Percentiles rank a stretch among this genome's conserved stretches.
Evolutionary conservation across 1,140 invertebrate genomes (phyloP).

Genomic region (Atopsyche davidsoni): DNA sequence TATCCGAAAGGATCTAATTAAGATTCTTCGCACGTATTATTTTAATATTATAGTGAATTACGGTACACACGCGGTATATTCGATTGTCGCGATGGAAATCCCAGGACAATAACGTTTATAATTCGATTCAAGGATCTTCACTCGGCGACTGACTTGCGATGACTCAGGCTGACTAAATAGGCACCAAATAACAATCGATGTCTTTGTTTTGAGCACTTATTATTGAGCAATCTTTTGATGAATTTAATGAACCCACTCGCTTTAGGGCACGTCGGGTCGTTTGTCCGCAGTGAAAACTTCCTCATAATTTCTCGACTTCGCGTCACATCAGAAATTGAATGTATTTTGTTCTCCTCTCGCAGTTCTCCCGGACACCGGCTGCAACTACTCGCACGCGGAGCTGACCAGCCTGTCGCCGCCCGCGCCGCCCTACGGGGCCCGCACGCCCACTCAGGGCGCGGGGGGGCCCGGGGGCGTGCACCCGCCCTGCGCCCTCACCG

Average conservation of each 20-base stretch:
- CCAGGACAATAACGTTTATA: conserved; percentile 14
- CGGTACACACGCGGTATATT: background rate
- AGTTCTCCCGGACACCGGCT: conserved; percentile 41
- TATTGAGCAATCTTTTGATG: too few species aligned
- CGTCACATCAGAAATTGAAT: background rate
- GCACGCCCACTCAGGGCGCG: conserved; percentile 14
- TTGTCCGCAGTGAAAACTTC: too few species aligned
- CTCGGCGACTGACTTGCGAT: background rate
- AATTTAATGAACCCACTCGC: too few species aligned
- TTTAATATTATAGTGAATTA: conserved; percentile 6
- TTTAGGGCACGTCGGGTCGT: too few species aligned
- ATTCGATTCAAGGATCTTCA: conserved; percentile 15
- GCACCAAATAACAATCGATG: conserved; percentile 14
- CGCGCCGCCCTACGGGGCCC: conserved; percentile 28
- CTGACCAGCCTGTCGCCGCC: conserved; percentile 40
- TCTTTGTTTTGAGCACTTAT: conserved; percentile 2
- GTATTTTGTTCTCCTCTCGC: conserved; percentile 28
- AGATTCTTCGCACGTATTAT: conserved; percentile 12
- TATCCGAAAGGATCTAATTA: too few species aligned
- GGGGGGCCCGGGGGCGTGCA: conserved; percentile 27
- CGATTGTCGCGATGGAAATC: conserved; percentile 9
- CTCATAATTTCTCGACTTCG: background rate
- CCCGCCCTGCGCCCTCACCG: conserved; percentile 40
- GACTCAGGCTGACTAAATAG: conserved; percentile 17
- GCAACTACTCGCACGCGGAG: conserved; percentile 43